These are phyloP conservation scores for Watsonalla binaria DNA, from an alignment of 2,888 invertebrate species.

Conservation along the genomic window DNA sequence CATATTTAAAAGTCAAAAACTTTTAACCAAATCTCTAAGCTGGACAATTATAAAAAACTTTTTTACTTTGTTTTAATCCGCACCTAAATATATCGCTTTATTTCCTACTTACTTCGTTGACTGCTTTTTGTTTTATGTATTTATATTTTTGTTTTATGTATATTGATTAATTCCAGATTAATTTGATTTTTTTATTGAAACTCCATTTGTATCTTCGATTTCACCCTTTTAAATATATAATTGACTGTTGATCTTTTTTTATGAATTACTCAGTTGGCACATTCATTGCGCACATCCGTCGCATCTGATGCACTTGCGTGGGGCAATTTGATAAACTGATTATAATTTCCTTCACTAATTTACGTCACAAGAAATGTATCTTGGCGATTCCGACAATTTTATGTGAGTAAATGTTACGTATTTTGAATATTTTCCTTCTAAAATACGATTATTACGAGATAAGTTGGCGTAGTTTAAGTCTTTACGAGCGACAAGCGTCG, in stretches of 20 bases:
- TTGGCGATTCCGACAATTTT: background rate
- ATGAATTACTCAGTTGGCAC: slow-evolving; percentile 35
- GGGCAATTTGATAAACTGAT: slow-evolving; percentile 61
- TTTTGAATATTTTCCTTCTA: too few species aligned
- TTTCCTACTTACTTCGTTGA: too few species aligned
- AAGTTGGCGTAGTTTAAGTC: too few species aligned
- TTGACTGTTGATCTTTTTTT: slow-evolving; percentile 19
- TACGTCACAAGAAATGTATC: slow-evolving; percentile 30
- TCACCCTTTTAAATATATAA: background rate
- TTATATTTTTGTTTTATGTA: too few species aligned
- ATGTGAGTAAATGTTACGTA: too few species aligned
- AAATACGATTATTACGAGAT: too few species aligned
- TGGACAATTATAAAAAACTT: background rate
- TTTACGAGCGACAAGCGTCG: too few species aligned
- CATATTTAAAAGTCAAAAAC: background rate
- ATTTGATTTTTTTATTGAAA: too few species aligned
- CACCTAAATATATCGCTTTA: too few species aligned
- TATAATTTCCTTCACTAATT: slow-evolving; percentile 30
- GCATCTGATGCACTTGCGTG: slow-evolving; percentile 56
- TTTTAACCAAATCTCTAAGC: background rate
- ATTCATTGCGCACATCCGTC: slow-evolving; percentile 66
- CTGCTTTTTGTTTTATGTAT: too few species aligned
- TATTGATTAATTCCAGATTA: too few species aligned
- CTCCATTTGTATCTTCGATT: background rate
- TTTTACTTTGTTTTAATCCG: background rate